Base-by-base conservation (phyloP, 2,888 invertebrate species). In the Merodon equestris region DNA sequence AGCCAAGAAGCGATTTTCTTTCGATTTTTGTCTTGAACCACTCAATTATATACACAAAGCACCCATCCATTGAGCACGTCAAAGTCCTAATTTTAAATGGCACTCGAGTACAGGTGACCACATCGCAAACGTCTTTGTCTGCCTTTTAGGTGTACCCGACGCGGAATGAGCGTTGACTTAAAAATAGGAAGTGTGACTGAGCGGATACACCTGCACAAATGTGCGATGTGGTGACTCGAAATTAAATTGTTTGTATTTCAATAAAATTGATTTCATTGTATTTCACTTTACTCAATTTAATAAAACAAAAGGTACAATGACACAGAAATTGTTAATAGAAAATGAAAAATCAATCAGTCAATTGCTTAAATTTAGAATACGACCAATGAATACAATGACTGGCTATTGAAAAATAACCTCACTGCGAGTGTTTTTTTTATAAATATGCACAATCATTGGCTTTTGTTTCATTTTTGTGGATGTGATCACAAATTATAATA, bases 231-330 rank as follows among this genome's bases (percentile, higher is more conserved):
- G 40, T 53, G 15, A 18, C 2, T 36, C 27, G 14, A 51, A 36
- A 15, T 51, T 44, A 2, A 9, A 47, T 27, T 27, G 18, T n/a
- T n/a, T 56, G n/a, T 27, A 27, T 27, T 7, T 27, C 7, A 27
- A 2, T 27, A 27, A 7, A 2, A 27, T 4, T n/a, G 13, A 13
- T 38, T 38, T 38, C 0, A 1, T 15, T 61, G 19, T 12, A 27
- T 61, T 48, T 36, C 15, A 36, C 36, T 45, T 47, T 54, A 38
- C n/a, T n/a, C n/a, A n/a, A 47, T 64, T 53, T 64, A 64, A 53
- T 38, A 53, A 47, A 64, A 64, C 53, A 53, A 64, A 27, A 27
- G 27, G 7, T 27, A 27, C 27, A 27, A 27, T 27, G 27, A 27
- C 27, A 7, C 27, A 27, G 27, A 27, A 27, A 27, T 27, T 7